Evolutionary conservation across 2,113 vertebrate genomes (phyloP).

Genomic region (Laterallus jamaicensis): DNA sequence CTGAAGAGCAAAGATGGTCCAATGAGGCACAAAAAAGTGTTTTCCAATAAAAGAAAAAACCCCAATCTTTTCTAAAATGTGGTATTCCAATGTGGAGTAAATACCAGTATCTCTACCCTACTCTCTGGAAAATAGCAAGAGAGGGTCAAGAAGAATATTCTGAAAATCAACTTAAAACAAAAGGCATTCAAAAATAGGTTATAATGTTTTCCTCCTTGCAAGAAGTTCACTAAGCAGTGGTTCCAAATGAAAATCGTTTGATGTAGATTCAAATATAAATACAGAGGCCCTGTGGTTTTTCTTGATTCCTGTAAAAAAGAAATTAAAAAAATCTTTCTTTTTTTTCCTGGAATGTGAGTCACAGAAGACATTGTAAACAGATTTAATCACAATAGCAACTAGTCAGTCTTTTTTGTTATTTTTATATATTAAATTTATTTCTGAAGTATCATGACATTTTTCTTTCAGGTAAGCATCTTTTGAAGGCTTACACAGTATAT

Average conservation of each 20-base stretch:
- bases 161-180: constrained; percentile 53
- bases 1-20: not conserved
- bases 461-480: not conserved
- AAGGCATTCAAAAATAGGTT: constrained; percentile 54
- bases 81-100: not conserved
- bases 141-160: constrained; percentile 10
- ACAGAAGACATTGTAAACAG: constrained; percentile 67
- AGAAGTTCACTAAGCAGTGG: constrained; percentile 53
- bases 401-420: not conserved
- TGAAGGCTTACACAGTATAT: not conserved
- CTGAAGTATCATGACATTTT: not conserved
- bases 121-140: not conserved
- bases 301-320: constrained; percentile 67
- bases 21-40: not conserved
- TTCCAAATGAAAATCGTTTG: constrained; percentile 68
- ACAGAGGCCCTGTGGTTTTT: constrained; percentile 67
- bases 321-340: constrained; percentile 22
- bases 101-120: not conserved
- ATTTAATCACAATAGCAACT: constrained; percentile 64
- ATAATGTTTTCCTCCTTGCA: constrained; percentile 37
- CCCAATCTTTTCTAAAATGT: not conserved
- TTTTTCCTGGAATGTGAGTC: constrained; percentile 74
- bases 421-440: constrained; percentile 22
- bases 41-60: not conserved
- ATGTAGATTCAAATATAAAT: constrained; percentile 74